These are phyloP conservation scores for Chionis minor DNA, from an alignment of 2,113 vertebrate genomes.

Conservation along the genomic window DNA sequence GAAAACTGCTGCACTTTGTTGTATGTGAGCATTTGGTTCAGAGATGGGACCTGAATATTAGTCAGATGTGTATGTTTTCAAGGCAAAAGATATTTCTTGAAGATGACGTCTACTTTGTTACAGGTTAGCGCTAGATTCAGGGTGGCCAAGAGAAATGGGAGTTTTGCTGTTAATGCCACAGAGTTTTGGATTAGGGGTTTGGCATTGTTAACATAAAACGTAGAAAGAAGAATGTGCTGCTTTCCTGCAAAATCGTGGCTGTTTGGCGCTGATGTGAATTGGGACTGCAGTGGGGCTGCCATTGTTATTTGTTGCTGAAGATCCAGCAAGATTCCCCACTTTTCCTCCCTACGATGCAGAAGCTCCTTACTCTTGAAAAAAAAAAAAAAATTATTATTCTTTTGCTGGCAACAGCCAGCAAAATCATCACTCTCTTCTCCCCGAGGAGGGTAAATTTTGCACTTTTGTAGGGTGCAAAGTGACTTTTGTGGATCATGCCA, in stretches of 20 bases:
- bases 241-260: neutral
- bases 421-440: neutral
- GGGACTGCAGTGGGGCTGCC: neutral
- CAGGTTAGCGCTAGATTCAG: neutral
- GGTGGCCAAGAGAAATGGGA: neutral
- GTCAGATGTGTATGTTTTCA: neutral
- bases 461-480: neutral
- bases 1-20: neutral
- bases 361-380: neutral
- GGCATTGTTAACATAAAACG: neutral
- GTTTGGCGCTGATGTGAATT: neutral
- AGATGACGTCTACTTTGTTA: neutral
- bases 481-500: neutral
- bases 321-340: neutral
- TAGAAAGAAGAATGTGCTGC: neutral
- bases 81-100: neutral
- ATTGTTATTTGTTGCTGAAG: fast-evolving
- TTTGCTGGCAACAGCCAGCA: neutral
- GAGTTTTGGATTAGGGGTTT: neutral
- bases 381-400: no score
- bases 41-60: neutral
- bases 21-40: neutral
- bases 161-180: neutral
- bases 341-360: neutral
- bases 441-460: neutral